Evolutionary conservation across 2,888 invertebrate genomes (phyloP).

Genomic region (Apodemia hepburni): DNA sequence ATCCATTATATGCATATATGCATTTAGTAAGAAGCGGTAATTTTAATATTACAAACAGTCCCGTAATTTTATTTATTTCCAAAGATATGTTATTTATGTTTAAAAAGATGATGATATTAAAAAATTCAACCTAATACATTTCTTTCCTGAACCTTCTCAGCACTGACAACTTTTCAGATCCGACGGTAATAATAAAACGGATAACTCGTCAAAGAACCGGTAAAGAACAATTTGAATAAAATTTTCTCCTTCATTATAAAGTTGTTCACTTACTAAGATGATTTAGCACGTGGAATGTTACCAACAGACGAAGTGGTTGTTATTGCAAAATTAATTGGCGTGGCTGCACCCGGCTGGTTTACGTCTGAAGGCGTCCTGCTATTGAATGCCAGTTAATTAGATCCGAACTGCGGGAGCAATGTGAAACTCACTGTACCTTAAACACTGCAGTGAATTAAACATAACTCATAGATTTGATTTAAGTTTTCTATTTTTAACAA

Average conservation of each 20-base stretch:
- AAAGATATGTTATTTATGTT: no score
- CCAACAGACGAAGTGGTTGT: constrained; percentile 32
- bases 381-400: constrained; percentile 74
- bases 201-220: no score
- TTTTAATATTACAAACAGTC: no score
- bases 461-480: not conserved
- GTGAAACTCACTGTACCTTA: constrained; percentile 38
- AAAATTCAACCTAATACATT: no score
- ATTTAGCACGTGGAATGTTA: constrained; percentile 12
- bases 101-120: no score
- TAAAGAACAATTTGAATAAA: not conserved
- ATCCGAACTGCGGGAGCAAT: constrained; percentile 55
- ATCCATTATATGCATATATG: no score
- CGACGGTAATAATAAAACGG: no score
- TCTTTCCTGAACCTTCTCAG: no score
- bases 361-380: constrained; percentile 68
- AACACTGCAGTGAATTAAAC: constrained; percentile 8
- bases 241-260: not conserved
- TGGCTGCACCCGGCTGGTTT: constrained; percentile 58
- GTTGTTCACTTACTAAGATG: constrained; percentile 13
- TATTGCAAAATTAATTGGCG: constrained; percentile 76
- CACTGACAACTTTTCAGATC: no score
- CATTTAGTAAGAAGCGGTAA: no score
- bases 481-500: not conserved
- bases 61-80: no score